A percentile compares a stretch with the other conserved stretches of the same genome.
phyloP scores from a whole-genome alignment of 2,113 vertebrate species.

The Oryzias celebensis region DNA sequence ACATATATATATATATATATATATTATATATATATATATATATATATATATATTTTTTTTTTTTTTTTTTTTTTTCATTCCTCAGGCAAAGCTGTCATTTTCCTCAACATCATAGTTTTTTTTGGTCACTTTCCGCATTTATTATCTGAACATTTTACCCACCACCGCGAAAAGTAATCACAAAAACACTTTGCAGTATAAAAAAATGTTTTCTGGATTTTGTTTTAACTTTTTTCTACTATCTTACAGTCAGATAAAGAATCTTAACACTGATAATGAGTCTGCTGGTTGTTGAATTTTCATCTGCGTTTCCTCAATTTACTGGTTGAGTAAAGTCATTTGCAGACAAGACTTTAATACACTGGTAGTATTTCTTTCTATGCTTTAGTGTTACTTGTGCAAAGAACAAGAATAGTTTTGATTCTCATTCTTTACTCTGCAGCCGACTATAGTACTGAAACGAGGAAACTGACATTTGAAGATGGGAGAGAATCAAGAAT shows the following conservation, averaged over 20 bases:
- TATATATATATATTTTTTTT: too few species aligned
- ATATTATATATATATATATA: too few species aligned
- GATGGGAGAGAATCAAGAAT: neutral
- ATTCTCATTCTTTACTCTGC: conserved; percentile 6
- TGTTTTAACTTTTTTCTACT: neutral
- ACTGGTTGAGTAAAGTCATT: conserved; percentile 74
- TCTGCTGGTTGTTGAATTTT: conserved; percentile 56
- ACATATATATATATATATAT: too few species aligned
- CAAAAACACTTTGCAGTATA: too few species aligned
- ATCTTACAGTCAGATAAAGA: neutral
- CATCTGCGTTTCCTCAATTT: conserved; percentile 58
- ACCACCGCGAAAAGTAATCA: too few species aligned
- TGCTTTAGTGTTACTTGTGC: neutral
- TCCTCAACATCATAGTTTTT: conserved; percentile 73
- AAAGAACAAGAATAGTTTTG: neutral
- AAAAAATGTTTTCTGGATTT: too few species aligned
- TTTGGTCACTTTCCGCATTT: conserved; percentile 50
- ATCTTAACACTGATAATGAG: conserved; percentile 17
- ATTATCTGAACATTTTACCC: neutral
- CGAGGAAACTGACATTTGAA: conserved; percentile 39
- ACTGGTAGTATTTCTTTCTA: conserved; percentile 60
- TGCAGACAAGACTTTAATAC: conserved; percentile 74
- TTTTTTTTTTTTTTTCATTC: neutral
- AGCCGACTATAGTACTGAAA: conserved; percentile 74
- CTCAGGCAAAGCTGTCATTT: conserved; percentile 71